A percentile compares a stretch with the other conserved stretches of the same genome.
Conservation (phyloP, 1,140 invertebrate genomes). For the Heliconius hewitsoni region DNA sequence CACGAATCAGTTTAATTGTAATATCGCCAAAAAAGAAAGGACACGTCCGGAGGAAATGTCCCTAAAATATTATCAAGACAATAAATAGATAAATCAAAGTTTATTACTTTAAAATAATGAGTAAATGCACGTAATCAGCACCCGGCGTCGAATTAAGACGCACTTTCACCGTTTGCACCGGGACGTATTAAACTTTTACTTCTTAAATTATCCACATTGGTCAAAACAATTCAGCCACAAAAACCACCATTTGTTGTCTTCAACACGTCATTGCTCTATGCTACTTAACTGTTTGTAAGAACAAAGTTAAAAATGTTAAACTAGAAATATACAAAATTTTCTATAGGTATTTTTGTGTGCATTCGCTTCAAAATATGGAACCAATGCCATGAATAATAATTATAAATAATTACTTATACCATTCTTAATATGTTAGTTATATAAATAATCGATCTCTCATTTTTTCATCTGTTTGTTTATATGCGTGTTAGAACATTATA, state of each 20-base stretch:
- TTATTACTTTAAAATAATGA: slow-evolving; percentile 9
- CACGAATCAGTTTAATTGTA: not conserved
- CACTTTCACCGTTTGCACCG: slow-evolving; percentile 25
- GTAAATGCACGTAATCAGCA: slow-evolving; percentile 10
- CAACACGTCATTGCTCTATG: not conserved
- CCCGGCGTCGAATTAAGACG: slow-evolving; percentile 19
- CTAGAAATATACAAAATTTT: no score
- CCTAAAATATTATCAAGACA: not conserved
- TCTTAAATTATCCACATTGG: slow-evolving; percentile 14
- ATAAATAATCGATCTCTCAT: no score
- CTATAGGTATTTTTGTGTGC: no score
- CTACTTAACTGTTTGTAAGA: not conserved
- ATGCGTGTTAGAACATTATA: no score
- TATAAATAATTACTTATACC: no score
- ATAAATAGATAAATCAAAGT: slow-evolving; percentile 7
- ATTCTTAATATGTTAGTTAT: no score
- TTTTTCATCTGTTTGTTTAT: no score
- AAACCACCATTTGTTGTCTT: not conserved
- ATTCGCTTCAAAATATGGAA: no score
- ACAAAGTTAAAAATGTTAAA: not conserved
- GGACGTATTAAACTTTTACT: slow-evolving; percentile 28
- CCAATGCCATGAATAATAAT: no score
- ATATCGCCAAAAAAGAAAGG: not conserved
- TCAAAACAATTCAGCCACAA: slow-evolving; percentile 8
- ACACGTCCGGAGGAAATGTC: not conserved